Evolutionary conservation across 1,140 invertebrate species (phyloP).

Genomic region (Bactericera cockerelli): DNA sequence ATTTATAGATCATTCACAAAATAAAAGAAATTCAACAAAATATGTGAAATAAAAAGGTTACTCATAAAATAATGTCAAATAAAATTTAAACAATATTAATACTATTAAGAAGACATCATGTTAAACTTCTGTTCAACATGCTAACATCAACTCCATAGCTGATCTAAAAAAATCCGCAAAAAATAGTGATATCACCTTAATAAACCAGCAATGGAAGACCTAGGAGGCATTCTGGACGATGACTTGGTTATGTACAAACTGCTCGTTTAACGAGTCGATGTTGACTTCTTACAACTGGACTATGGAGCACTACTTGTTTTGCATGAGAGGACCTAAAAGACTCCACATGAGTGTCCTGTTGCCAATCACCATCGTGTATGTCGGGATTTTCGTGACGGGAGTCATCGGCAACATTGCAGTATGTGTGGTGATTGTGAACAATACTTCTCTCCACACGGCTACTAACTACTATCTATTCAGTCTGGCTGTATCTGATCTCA

Average conservation of each 20-base stretch:
- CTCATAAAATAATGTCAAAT: too few species aligned
- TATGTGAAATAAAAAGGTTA: too few species aligned
- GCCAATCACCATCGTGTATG: slow-evolving; percentile 56
- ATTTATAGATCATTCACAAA: too few species aligned
- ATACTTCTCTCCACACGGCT: slow-evolving; percentile 64
- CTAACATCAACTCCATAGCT: too few species aligned
- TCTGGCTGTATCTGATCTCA: slow-evolving; percentile 57
- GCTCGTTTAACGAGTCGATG: background rate
- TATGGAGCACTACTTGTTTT: slow-evolving; percentile 27
- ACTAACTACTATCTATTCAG: slow-evolving; percentile 91
- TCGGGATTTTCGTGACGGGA: slow-evolving; percentile 67
- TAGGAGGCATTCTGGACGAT: background rate
- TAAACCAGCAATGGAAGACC: too few species aligned
- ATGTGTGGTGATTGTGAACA: slow-evolving; percentile 72
- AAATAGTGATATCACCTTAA: too few species aligned
- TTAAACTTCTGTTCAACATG: too few species aligned
- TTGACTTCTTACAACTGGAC: slow-evolving; percentile 11
- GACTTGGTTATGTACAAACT: background rate
- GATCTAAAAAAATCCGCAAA: too few species aligned
- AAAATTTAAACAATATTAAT: too few species aligned
- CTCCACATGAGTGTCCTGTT: slow-evolving; percentile 32
- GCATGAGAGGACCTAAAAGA: slow-evolving; percentile 30
- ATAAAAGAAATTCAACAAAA: too few species aligned
- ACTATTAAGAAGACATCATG: too few species aligned
- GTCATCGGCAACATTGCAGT: slow-evolving; percentile 75